These are phyloP conservation scores for Anas acuta DNA, from an alignment of 2,797 vertebrate species.

Conservation along the genomic window DNA sequence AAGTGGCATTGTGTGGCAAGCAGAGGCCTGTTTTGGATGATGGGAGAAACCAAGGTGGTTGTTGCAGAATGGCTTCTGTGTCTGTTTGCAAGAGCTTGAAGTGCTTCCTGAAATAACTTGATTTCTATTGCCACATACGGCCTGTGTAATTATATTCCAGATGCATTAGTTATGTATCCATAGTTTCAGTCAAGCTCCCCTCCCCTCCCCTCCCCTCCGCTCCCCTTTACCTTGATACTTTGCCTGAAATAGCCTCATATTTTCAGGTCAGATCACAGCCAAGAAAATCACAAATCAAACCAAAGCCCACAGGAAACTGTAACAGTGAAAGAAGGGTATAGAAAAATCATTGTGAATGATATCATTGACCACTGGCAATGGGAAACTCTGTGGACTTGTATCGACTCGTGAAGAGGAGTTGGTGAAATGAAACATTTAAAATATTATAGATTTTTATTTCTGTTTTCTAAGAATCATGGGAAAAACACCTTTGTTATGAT, in stretches of 20 bases:
- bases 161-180: neutral
- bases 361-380: conserved; percentile 57
- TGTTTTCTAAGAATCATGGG: conserved; percentile 67
- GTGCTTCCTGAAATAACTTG: neutral
- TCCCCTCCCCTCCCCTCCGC: no score
- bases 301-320: conserved; percentile 67
- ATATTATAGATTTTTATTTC: conserved; percentile 54
- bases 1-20: neutral
- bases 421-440: conserved; percentile 57
- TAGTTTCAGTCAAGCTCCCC: neutral
- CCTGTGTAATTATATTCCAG: neutral
- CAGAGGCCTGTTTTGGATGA: neutral
- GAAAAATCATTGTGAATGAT: conserved; percentile 53
- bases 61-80: neutral
- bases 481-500: conserved; percentile 29
- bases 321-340: conserved; percentile 11
- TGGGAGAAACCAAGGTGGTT: neutral
- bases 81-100: neutral
- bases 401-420: neutral
- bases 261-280: conserved; percentile 48
- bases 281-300: conserved; percentile 59
- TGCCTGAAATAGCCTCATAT: conserved; percentile 64
- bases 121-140: neutral
- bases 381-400: conserved; percentile 39
- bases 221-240: neutral